Conservation (phyloP, 2,888 invertebrate species). For the Artemia sinica region DNA sequence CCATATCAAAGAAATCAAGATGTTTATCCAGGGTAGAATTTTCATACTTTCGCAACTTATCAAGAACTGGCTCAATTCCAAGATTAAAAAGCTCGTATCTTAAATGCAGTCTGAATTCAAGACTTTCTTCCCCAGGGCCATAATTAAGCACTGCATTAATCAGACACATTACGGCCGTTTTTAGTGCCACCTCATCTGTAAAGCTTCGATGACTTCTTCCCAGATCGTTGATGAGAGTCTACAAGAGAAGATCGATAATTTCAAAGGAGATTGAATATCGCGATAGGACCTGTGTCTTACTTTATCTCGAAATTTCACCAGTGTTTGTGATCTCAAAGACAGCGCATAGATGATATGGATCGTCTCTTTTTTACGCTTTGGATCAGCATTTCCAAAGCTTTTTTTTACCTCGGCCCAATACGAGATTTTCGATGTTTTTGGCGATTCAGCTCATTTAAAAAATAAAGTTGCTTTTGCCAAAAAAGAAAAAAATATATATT, state of each 20-base stretch:
- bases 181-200: constrained; percentile 75
- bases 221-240: constrained; percentile 73
- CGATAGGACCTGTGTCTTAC: neutral
- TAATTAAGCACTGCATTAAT: constrained; percentile 90
- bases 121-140: constrained; percentile 82
- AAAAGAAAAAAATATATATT: no score
- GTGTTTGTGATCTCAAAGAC: no score
- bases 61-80: constrained; percentile 87
- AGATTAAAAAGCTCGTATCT: constrained; percentile 91
- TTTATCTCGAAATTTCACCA: neutral
- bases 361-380: no score
- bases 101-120: constrained; percentile 84
- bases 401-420: no score
- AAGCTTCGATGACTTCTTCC: constrained; percentile 79
- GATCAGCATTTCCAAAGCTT: no score
- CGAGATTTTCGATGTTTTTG: no score
- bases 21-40: constrained; percentile 87
- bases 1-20: constrained; percentile 97
- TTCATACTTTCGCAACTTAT: constrained; percentile 68
- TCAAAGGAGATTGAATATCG: neutral
- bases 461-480: no score
- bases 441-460: no score
- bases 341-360: no score
- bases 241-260: constrained; percentile 22
- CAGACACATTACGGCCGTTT: constrained; percentile 95